phyloP scores from a whole-genome alignment of 2,797 vertebrate species.

The Hoplostethus atlanticus region DNA sequence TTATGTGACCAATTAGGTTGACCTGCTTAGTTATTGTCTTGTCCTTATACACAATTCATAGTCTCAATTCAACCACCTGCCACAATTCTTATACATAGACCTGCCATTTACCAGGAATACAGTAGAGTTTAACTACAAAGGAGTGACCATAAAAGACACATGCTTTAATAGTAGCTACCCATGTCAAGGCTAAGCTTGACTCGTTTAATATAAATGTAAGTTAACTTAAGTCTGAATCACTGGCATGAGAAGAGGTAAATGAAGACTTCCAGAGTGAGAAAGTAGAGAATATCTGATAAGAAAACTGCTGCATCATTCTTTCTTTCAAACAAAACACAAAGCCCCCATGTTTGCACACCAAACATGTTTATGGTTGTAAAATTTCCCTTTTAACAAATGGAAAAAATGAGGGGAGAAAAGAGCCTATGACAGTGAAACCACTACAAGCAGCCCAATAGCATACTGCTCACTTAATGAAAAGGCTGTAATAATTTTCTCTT shows the following conservation, averaged over 20 bases:
- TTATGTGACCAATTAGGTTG: not conserved
- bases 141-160: not conserved
- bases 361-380: conserved; percentile 61
- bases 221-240: not conserved
- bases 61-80: not conserved
- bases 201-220: not conserved
- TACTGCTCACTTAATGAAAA: not conserved
- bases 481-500: not conserved
- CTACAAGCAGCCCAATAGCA: not conserved
- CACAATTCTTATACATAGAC: not conserved
- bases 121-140: not conserved
- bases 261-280: not conserved
- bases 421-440: not conserved
- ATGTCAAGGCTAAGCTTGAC: not conserved
- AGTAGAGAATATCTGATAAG: not conserved
- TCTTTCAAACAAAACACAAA: conserved; percentile 13
- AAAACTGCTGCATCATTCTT: conserved; percentile 36
- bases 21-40: too few relatives aligned
- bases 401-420: not conserved
- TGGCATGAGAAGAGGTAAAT: not conserved
- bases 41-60: not conserved
- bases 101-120: not conserved
- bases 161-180: not conserved
- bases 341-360: conserved; percentile 68
- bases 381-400: conserved; percentile 17